Evolutionary conservation across 2,797 vertebrate genomes (phyloP), one percentile per base, ranked within the genome.

Genomic region (Coccyzus lansbergi): DNA sequence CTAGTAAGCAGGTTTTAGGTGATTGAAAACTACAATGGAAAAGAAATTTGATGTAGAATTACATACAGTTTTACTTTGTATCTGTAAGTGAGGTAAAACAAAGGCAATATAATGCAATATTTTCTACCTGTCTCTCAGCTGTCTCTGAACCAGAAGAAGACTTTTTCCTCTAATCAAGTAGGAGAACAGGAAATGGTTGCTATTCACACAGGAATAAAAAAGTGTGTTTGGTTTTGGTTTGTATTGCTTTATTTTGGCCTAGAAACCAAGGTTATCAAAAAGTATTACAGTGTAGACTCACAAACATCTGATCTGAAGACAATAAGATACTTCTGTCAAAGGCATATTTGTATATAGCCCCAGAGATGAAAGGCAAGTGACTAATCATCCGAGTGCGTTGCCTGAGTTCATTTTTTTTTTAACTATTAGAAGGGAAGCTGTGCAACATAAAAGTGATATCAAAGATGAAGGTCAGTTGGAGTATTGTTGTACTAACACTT

Each of bases 401-500:
- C 19, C 68, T 9, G 29, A 55, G 51, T 88, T 67, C 28, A 38
- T 91, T 94, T 78, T 95, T 80, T 95, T 68, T 93, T 82, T 21
- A 88, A 59, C 65, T 81, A 49, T 90, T 93, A 92, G 52, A 94
- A 83, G 9, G 87, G 44, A 90, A 90, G 83, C 36, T 82, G 24
- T n/a, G 85, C 26, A 84, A 40, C 89, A 96, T 91, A 92, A 91
- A 96, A 95, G 64, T 65, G 86, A 75, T 81, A 92, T 87, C 31
- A 86, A 83, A 46, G 93, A 95, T 92, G 53, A 97, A 96, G 90
- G 92, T 94, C 94, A 93, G 75, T 56, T 65, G 58, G 46, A 94
- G 96, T 96, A 95, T 81, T 97, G 80, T 93, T 95, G 31, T 91
- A 92, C 38, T 40, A 77, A 91, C 74, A 92, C 33, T 96, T 93